Evolutionary conservation across 2,888 invertebrate genomes (phyloP).

Genomic region (Erebia epiphron): DNA sequence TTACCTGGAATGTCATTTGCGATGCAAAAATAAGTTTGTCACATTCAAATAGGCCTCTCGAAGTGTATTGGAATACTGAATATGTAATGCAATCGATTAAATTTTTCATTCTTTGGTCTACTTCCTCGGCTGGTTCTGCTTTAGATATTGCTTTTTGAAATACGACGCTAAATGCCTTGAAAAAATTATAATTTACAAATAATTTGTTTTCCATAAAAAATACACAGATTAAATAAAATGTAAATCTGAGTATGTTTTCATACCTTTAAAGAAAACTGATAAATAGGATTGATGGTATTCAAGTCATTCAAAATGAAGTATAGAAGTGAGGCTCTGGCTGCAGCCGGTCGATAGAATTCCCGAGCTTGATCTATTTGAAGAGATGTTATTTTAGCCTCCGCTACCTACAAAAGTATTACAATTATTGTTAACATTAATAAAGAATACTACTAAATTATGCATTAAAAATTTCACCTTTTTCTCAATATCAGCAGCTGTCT

Average conservation of each 20-base stretch:
- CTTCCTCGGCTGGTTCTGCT: slow-evolving; percentile 92
- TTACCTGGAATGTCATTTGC: slow-evolving; percentile 97
- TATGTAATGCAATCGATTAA: slow-evolving; percentile 97
- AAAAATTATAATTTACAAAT: slow-evolving; percentile 8
- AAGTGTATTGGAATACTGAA: slow-evolving; percentile 97
- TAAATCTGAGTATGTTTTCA: not conserved
- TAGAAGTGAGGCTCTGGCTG: slow-evolving; percentile 94
- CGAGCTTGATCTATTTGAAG: slow-evolving; percentile 96
- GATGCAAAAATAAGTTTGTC: slow-evolving; percentile 98
- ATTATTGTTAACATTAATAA: not conserved
- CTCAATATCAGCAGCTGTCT: slow-evolving; percentile 97
- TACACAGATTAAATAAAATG: not conserved
- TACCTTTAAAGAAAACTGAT: slow-evolving; percentile 98
- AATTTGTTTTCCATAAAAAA: no score
- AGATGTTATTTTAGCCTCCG: slow-evolving; percentile 96
- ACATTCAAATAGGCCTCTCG: slow-evolving; percentile 96
- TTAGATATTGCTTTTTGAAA: slow-evolving; percentile 97
- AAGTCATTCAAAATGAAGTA: slow-evolving; percentile 98
- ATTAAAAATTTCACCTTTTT: slow-evolving; percentile 84
- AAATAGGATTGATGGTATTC: slow-evolving; percentile 97
- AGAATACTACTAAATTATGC: not conserved
- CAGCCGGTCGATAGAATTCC: slow-evolving; percentile 94
- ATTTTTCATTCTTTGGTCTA: slow-evolving; percentile 90
- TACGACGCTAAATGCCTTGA: slow-evolving; percentile 97
- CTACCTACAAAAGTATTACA: slow-evolving; percentile 73